These are phyloP conservation scores for Tetrapedia diversipes DNA, from an alignment of 2,888 invertebrate species.

Conservation along the genomic window DNA sequence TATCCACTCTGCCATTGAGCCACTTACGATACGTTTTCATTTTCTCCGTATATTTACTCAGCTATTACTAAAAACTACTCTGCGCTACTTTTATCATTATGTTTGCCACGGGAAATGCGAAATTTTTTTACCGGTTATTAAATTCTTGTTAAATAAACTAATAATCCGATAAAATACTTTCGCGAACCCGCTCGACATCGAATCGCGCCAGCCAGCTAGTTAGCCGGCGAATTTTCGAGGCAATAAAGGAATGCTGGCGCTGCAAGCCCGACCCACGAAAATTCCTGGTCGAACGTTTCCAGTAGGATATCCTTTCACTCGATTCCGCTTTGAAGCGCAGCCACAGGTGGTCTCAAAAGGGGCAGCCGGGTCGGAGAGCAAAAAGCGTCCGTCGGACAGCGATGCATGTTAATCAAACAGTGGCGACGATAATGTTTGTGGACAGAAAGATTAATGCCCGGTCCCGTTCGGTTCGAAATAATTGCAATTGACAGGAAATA, in stretches of 20 bases:
- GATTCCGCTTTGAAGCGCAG: slow-evolving; percentile 5
- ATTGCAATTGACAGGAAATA: slow-evolving; percentile 25
- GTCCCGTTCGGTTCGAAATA: neutral
- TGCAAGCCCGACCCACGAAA: neutral
- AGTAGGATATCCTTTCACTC: neutral
- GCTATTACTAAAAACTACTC: no score
- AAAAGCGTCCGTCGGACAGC: neutral
- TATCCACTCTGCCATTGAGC: neutral
- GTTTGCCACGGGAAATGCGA: no score
- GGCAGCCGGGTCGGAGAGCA: neutral
- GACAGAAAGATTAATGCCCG: slow-evolving; percentile 9
- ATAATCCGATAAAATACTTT: no score
- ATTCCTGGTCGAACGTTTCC: neutral
- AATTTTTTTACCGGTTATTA: no score
- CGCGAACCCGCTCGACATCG: no score
- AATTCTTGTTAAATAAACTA: no score
- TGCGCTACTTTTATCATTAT: no score
- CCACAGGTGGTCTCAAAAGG: slow-evolving; percentile 55
- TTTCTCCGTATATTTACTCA: no score
- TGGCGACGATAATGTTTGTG: neutral
- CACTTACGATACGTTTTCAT: neutral
- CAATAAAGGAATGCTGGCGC: no score
- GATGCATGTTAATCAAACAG: slow-evolving; percentile 15
- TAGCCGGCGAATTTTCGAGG: no score
- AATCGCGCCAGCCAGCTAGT: no score